Conservation (phyloP, 2,113 vertebrate genomes). For the Phylloscopus whistleri region DNA sequence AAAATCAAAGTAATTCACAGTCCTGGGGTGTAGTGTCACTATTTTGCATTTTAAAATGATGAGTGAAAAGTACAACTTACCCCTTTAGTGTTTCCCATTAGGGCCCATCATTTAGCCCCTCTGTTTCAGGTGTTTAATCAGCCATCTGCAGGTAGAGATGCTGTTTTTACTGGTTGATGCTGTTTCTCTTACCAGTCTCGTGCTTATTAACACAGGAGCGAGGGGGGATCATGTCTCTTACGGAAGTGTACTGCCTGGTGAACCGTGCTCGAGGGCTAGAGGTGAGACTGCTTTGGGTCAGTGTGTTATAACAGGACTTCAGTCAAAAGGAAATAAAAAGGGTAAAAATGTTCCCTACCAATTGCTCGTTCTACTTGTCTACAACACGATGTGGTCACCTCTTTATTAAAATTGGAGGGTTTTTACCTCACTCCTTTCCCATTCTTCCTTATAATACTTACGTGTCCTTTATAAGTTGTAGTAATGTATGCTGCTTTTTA, state of each 20-base stretch:
- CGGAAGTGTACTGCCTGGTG: slow-evolving; percentile 95
- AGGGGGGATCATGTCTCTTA: slow-evolving; percentile 97
- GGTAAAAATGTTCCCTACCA: not conserved
- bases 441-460: not conserved
- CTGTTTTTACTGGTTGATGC: not conserved
- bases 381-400: not conserved
- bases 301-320: not conserved
- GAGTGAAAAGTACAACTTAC: not conserved
- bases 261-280: slow-evolving; percentile 96
- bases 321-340: not conserved
- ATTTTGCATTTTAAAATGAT: not conserved
- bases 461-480: not conserved
- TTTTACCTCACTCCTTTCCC: not conserved
- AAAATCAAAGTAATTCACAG: not conserved
- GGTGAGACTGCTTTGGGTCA: slow-evolving; percentile 69
- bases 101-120: not conserved
- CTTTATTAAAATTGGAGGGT: not conserved
- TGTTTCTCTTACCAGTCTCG: not conserved
- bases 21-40: not conserved
- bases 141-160: not conserved
- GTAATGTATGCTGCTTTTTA: not conserved
- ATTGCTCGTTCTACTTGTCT: not conserved
- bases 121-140: not conserved
- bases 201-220: slow-evolving; percentile 80
- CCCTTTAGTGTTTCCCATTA: not conserved